Conservation (phyloP, 2,113 vertebrate genomes). For the Theropithecus gelada region DNA sequence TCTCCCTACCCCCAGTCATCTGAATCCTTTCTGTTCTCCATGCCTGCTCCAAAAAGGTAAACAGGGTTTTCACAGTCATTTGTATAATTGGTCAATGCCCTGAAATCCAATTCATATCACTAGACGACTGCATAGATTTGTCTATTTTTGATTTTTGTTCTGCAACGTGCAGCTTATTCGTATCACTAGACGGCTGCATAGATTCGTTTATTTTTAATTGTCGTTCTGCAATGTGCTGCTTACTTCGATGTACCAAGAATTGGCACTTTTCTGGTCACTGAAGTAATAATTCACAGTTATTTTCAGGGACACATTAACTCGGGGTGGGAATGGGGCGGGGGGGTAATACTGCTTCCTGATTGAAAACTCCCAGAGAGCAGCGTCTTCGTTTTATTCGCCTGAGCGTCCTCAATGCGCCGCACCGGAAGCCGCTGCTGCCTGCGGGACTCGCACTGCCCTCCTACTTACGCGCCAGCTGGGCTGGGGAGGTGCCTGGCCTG, state of each 20-base stretch:
- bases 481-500: too few relatives aligned
- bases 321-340: background rate
- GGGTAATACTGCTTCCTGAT: too few relatives aligned
- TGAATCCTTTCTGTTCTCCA: background rate
- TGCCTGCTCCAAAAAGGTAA: background rate
- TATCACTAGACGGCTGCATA: background rate
- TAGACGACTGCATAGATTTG: too few relatives aligned
- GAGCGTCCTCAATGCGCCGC: too few relatives aligned
- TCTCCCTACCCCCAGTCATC: background rate
- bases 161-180: too few relatives aligned
- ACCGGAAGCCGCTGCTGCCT: fast-evolving
- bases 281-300: background rate
- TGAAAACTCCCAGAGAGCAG: background rate
- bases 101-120: too few relatives aligned
- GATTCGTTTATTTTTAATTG: background rate
- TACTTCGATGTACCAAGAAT: background rate
- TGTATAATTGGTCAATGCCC: background rate
- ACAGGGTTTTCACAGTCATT: background rate
- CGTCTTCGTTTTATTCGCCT: background rate
- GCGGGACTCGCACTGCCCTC: background rate
- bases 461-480: too few relatives aligned
- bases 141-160: too few relatives aligned
- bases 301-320: too few relatives aligned
- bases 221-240: background rate
- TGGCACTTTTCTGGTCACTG: background rate